Conservation (phyloP, 2,888 invertebrate genomes). For the Mythimna albipuncta region DNA sequence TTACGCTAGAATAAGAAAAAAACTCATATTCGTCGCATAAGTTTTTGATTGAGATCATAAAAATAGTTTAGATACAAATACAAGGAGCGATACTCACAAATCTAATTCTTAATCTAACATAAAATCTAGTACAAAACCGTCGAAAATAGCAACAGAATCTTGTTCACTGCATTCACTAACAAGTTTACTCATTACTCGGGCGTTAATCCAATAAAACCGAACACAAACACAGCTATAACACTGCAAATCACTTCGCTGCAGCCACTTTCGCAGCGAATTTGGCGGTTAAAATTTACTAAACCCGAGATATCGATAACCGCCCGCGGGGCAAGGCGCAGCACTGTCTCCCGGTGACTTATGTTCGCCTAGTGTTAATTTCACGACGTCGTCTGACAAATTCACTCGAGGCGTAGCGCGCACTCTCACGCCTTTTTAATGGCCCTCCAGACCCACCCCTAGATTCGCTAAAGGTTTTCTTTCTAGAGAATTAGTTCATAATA, state of each 20-base stretch:
- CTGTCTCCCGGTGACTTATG: constrained; percentile 81
- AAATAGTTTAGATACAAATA: neutral
- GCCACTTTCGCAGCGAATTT: constrained; percentile 47
- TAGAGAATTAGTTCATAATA: constrained; percentile 69
- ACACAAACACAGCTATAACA: constrained; percentile 48
- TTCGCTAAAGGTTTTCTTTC: constrained; percentile 70
- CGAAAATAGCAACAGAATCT: constrained; percentile 16
- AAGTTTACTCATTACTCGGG: constrained; percentile 49
- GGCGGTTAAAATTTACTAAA: constrained; percentile 54
- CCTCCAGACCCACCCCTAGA: constrained; percentile 63
- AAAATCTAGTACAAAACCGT: neutral
- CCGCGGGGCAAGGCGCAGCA: constrained; percentile 65
- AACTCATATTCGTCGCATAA: no score
- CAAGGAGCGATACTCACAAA: neutral
- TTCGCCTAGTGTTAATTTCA: constrained; percentile 86
- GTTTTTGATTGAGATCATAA: no score
- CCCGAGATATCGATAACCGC: constrained; percentile 75
- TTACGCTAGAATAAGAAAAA: no score
- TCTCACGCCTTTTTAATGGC: constrained; percentile 77
- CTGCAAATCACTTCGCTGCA: constrained; percentile 45
- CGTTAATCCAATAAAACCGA: constrained; percentile 28
- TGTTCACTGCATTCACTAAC: constrained; percentile 24
- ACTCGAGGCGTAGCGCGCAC: constrained; percentile 74
- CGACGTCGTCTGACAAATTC: constrained; percentile 83
- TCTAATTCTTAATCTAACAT: neutral